Conservation (phyloP, 1,140 invertebrate genomes). For the Drosophila mojavensis region DNA sequence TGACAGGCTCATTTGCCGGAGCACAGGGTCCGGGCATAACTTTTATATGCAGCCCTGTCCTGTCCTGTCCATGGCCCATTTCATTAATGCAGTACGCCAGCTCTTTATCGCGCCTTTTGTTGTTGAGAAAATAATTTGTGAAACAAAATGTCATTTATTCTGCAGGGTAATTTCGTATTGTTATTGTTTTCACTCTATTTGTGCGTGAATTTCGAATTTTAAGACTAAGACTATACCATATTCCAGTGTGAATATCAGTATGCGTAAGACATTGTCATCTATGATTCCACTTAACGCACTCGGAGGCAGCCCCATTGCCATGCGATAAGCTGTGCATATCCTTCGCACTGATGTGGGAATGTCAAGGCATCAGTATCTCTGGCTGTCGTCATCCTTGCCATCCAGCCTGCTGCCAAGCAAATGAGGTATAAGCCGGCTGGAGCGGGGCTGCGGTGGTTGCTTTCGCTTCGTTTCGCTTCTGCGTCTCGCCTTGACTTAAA, state of each 20-base stretch:
- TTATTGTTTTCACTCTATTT: background rate
- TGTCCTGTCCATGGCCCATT: constrained; percentile 50
- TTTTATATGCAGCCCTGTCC: constrained; percentile 32
- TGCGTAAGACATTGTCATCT: background rate
- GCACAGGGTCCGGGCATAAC: constrained; percentile 23
- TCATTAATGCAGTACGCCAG: constrained; percentile 49
- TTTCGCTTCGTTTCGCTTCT: constrained; percentile 16
- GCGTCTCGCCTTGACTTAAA: constrained; percentile 70
- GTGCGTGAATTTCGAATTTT: too few relatives aligned
- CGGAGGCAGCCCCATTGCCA: background rate
- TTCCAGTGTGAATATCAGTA: constrained; percentile 7
- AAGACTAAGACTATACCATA: background rate
- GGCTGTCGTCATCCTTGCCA: constrained; percentile 43
- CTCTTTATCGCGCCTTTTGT: constrained; percentile 20
- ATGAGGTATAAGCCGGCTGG: constrained; percentile 44
- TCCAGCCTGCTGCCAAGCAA: constrained; percentile 36
- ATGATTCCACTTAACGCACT: background rate
- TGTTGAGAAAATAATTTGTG: constrained; percentile 2
- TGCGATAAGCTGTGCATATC: constrained; percentile 57
- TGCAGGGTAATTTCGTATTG: background rate
- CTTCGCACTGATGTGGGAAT: constrained; percentile 46
- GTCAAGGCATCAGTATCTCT: constrained; percentile 19
- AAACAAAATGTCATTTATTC: constrained; percentile 4
- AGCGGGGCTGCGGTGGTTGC: constrained; percentile 35
- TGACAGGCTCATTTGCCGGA: constrained; percentile 46